A percentile compares a stretch with the other conserved stretches of the same genome.
Evolutionary conservation across 1,140 invertebrate genomes (phyloP).

Genomic region (Leguminivora glycinivorella): DNA sequence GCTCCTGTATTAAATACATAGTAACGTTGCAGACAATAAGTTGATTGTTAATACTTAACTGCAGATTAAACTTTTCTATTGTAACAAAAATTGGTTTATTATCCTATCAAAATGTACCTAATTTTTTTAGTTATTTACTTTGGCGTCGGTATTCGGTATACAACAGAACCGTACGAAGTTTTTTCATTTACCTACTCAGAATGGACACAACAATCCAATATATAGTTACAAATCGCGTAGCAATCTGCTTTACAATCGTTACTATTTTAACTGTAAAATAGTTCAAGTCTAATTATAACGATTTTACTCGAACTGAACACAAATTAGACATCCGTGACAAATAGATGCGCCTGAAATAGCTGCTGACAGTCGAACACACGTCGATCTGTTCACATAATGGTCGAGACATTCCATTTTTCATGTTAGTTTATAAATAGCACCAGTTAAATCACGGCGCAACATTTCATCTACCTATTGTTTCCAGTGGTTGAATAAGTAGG

Average conservation of each 20-base stretch:
- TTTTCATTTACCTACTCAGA: too few relatives aligned
- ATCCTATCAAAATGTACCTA: too few relatives aligned
- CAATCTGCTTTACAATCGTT: background rate
- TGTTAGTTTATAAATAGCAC: slow-evolving; percentile 69
- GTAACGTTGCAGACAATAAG: too few relatives aligned
- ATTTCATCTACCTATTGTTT: slow-evolving; percentile 9
- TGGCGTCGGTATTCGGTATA: too few relatives aligned
- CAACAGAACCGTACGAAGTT: too few relatives aligned
- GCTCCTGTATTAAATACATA: too few relatives aligned
- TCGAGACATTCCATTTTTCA: slow-evolving; percentile 75
- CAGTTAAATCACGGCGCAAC: background rate
- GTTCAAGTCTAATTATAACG: slow-evolving; percentile 27
- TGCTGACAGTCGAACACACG: slow-evolving; percentile 70
- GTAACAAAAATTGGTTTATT: too few relatives aligned
- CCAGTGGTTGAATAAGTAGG: background rate
- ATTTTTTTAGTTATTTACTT: too few relatives aligned
- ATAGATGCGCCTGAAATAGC: slow-evolving; percentile 68
- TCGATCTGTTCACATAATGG: slow-evolving; percentile 68
- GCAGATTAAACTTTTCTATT: too few relatives aligned
- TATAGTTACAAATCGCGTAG: slow-evolving; percentile 1
- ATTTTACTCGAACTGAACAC: slow-evolving; percentile 64
- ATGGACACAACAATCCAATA: background rate
- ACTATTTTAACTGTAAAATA: slow-evolving; percentile 15
- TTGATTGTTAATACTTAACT: too few relatives aligned
- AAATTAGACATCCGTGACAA: slow-evolving; percentile 75